A percentile compares a stretch with the other conserved stretches of the same genome.
Conservation (phyloP, 53 echinoderm and acorn worm genomes). For the Patiria pectinifera region DNA sequence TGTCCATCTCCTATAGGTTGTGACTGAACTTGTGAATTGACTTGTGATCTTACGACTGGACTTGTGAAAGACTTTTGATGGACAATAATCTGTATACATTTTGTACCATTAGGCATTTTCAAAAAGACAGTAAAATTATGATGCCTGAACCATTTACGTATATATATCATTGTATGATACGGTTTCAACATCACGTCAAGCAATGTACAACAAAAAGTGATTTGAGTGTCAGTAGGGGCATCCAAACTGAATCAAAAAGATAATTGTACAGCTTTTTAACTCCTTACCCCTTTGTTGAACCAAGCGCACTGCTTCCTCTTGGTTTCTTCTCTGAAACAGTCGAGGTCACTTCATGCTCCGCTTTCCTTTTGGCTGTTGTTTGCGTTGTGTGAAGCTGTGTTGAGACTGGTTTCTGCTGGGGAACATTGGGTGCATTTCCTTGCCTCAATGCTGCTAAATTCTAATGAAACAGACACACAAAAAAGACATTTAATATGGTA, state of each 20-base stretch:
- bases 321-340: slow-evolving; percentile 52
- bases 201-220: no score
- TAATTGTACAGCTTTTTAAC: background rate
- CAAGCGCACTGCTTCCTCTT: slow-evolving; percentile 29
- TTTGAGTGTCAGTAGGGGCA: no score
- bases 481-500: background rate
- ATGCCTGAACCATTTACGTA: no score
- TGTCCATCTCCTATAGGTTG: no score
- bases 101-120: no score
- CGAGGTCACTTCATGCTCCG: slow-evolving; percentile 11
- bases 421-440: slow-evolving; percentile 15
- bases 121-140: no score
- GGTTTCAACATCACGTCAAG: no score
- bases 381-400: slow-evolving; percentile 21
- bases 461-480: background rate
- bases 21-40: no score
- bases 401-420: slow-evolving; percentile 4
- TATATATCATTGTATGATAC: no score
- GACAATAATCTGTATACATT: no score
- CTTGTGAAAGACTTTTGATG: no score
- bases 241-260: background rate
- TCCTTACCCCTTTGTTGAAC: slow-evolving; percentile 48
- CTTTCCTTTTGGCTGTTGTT: slow-evolving; percentile 36
- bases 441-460: slow-evolving; percentile 48
- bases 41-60: no score